Conservation (phyloP, 2,797 vertebrate genomes). For the Chaetophractus vellerosus region DNA sequence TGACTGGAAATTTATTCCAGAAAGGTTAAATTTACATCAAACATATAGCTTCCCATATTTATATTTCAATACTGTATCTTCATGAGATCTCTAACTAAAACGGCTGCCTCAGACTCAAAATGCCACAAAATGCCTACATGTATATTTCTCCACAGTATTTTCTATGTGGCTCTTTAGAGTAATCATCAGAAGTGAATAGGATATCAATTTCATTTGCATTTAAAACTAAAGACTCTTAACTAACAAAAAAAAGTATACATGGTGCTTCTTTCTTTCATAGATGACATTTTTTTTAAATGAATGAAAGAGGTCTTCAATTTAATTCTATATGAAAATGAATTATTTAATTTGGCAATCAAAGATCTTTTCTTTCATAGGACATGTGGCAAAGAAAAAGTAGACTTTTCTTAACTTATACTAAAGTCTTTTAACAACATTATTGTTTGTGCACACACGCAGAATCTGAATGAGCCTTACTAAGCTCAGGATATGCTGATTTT, state of each 20-base stretch:
- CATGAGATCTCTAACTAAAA: not conserved
- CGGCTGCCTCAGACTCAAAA: not conserved
- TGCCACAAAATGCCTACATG: not conserved
- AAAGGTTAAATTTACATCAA: conserved; percentile 51
- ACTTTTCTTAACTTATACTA: not conserved
- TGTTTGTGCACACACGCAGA: not conserved
- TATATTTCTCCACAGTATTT: not conserved
- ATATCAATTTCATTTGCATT: conserved; percentile 26
- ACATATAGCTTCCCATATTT: not conserved
- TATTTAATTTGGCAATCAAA: conserved; percentile 2
- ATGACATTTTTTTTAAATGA: conserved; percentile 47
- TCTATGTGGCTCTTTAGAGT: not conserved
- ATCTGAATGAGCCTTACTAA: not conserved
- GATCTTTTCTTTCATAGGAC: conserved; percentile 14
- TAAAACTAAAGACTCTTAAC: conserved; percentile 27
- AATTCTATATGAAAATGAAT: conserved; percentile 36
- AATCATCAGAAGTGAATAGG: not conserved
- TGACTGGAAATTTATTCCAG: conserved; percentile 19
- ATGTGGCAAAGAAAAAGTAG: not conserved
- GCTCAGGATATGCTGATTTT: not conserved
- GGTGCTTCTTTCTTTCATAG: conserved; percentile 32
- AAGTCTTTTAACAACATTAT: conserved; percentile 33
- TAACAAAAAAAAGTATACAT: not conserved
- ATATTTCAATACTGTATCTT: not conserved
- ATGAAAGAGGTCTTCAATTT: not conserved